A percentile compares a stretch with the other conserved stretches of the same genome.
Evolutionary conservation across 2,113 vertebrate species (phyloP).

Genomic region (Salvelinus alpinus): DNA sequence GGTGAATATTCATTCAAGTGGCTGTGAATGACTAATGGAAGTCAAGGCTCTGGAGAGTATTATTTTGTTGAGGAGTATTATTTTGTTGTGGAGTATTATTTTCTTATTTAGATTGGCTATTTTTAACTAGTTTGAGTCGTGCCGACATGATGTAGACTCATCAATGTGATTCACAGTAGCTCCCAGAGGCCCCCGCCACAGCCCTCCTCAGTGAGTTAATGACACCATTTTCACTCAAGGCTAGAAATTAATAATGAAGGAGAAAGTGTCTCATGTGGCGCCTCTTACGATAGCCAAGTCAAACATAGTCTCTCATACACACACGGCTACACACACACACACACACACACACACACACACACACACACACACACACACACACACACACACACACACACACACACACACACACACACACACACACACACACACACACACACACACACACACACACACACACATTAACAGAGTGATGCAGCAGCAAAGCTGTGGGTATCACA

Average conservation of each 20-base stretch:
- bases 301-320: background rate
- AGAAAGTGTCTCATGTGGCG: slow-evolving; percentile 49
- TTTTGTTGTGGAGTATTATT: too few relatives aligned
- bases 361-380: slow-evolving; percentile 15
- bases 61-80: too few relatives aligned
- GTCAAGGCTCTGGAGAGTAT: too few relatives aligned
- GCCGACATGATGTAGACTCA: slow-evolving; percentile 41
- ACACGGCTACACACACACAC: background rate
- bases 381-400: too few relatives aligned
- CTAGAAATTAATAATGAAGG: slow-evolving; percentile 64
- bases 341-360: background rate
- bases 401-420: too few relatives aligned
- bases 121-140: slow-evolving; percentile 51
- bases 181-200: slow-evolving; percentile 55
- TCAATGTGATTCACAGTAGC: slow-evolving; percentile 46
- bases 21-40: too few relatives aligned
- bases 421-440: too few relatives aligned
- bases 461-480: background rate
- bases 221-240: slow-evolving; percentile 66
- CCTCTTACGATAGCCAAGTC: slow-evolving; percentile 25
- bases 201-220: slow-evolving; percentile 65
- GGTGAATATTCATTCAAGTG: too few relatives aligned
- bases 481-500: slow-evolving; percentile 5
- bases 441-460: too few relatives aligned
- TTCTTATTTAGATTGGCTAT: slow-evolving; percentile 22